Evolutionary conservation across 2,888 invertebrate species (phyloP), one percentile per base, ranked within the genome.

Genomic region (Cremastobaeus sp.): DNA sequence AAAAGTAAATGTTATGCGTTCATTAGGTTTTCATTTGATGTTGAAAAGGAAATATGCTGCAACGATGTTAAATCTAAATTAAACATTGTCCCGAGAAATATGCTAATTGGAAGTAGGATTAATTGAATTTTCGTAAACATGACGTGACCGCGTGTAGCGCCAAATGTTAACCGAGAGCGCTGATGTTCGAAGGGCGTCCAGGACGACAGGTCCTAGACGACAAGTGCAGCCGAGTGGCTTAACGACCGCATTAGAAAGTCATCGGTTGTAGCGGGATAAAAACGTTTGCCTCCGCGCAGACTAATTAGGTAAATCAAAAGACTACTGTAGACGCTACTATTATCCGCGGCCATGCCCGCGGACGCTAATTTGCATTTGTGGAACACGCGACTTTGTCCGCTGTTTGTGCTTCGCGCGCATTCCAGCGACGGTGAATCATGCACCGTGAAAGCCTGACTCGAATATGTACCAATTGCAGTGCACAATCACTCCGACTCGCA

Each of bases 281-380:
- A 70, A 62, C 18, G 41, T 48, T 48, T 34, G 48, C 37, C 59
- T 45, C 25, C 25, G 41, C 12, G 3, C 3, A 20, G 45, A 65
- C 72, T 52, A 64, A 64, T 64, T 72, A 57, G 39, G 15, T 21
- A 37, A 71, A 71, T 65, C 30, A 65, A 71, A 65, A 52, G 64
- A 30, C 45, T 52, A 47, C 59, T 65, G 59, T 59, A 59, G 71
- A 59, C 57, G 60, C 34, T 45, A 30, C 52, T 11, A 66, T 72
- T 72, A 65, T 60, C 60, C 54, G 59, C 30, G 48, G 34, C 12
- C 14, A 25, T 17, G 39, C 37, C 37, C 28, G 18, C 43, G 35
- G 21, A 48, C 18, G 55, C 9, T 57, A 41, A 70, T 70, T 54
- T 62, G 48, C 70, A 70, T 62, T 64, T 64, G 43, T 57, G 50